phyloP scores from a whole-genome alignment of 2,113 vertebrate species.

The Blennius ocellaris region DNA sequence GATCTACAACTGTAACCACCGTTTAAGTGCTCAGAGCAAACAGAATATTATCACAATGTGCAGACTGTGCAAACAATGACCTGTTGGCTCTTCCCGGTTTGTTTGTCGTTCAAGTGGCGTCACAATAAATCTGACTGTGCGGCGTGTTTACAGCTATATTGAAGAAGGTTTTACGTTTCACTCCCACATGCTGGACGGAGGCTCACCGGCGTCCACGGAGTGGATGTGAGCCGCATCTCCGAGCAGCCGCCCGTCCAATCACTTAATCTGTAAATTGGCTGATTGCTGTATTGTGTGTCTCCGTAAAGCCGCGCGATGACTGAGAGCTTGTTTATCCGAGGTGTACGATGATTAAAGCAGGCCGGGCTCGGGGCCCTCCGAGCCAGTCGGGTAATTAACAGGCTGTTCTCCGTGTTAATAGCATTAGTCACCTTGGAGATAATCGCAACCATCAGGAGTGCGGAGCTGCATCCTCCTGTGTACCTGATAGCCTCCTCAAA shows the following conservation, averaged over 20 bases:
- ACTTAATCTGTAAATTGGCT: slow-evolving; percentile 61
- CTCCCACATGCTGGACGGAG: slow-evolving; percentile 9
- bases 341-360: slow-evolving; percentile 75
- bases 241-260: slow-evolving; percentile 35
- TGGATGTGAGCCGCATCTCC: slow-evolving; percentile 40
- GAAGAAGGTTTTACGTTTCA: slow-evolving; percentile 27
- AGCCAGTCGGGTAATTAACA: slow-evolving; percentile 81
- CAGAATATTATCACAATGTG: neutral
- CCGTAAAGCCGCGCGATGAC: slow-evolving; percentile 51
- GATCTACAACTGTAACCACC: neutral
- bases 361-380: slow-evolving; percentile 54
- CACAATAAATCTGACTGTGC: slow-evolving; percentile 11
- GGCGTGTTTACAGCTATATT: neutral
- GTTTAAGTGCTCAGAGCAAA: slow-evolving; percentile 20
- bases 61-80: slow-evolving; percentile 14
- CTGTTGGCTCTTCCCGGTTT: slow-evolving; percentile 13
- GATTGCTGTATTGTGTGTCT: slow-evolving; percentile 52
- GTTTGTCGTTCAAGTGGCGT: slow-evolving; percentile 2
- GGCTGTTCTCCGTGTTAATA: slow-evolving; percentile 80
- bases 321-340: slow-evolving; percentile 71
- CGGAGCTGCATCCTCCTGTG: slow-evolving; percentile 42
- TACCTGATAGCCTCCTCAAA: slow-evolving; percentile 47
- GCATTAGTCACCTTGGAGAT: slow-evolving; percentile 80
- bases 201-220: slow-evolving; percentile 18
- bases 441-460: slow-evolving; percentile 66